A percentile compares a stretch with the other conserved stretches of the same genome.
These are phyloP conservation scores for Eonycteris spelaea DNA, from an alignment of 2,113 vertebrate genomes.

Conservation along the genomic window DNA sequence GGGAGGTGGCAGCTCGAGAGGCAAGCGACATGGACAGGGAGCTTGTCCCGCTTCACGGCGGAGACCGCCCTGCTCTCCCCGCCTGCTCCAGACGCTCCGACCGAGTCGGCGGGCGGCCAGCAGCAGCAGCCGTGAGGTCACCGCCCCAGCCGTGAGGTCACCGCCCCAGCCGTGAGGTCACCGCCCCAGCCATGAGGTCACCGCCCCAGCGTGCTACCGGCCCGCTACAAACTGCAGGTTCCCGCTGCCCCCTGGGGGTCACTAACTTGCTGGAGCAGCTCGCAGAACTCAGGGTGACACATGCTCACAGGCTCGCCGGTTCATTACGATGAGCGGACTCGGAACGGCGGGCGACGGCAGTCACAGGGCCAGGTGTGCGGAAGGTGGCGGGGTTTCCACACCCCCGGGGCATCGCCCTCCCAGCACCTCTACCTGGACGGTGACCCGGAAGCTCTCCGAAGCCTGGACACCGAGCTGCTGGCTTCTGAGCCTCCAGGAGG, in stretches of 20 bases:
- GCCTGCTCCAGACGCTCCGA: too few species aligned
- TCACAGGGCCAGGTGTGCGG: too few species aligned
- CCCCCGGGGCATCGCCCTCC: rapidly evolving
- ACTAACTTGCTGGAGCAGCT: background rate
- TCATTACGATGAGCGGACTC: too few species aligned
- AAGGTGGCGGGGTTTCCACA: background rate
- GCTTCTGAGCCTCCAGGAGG: background rate
- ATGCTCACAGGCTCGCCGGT: rapidly evolving
- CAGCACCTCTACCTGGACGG: background rate
- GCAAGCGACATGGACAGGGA: too few species aligned
- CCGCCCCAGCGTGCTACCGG: background rate
- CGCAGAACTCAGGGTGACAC: background rate
- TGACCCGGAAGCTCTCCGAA: background rate
- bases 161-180: too few species aligned
- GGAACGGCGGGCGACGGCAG: background rate
- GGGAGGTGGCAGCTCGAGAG: too few species aligned
- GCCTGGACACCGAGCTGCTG: background rate
- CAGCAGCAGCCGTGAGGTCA: too few species aligned
- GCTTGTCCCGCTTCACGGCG: too few species aligned
- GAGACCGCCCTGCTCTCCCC: too few species aligned
- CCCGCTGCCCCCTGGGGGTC: background rate
- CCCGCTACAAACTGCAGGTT: rapidly evolving
- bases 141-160: too few species aligned
- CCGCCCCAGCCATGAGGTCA: background rate
- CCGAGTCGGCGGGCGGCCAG: too few species aligned